Base-by-base conservation (phyloP, 2,888 invertebrate species). In the Lymantria monacha region DNA sequence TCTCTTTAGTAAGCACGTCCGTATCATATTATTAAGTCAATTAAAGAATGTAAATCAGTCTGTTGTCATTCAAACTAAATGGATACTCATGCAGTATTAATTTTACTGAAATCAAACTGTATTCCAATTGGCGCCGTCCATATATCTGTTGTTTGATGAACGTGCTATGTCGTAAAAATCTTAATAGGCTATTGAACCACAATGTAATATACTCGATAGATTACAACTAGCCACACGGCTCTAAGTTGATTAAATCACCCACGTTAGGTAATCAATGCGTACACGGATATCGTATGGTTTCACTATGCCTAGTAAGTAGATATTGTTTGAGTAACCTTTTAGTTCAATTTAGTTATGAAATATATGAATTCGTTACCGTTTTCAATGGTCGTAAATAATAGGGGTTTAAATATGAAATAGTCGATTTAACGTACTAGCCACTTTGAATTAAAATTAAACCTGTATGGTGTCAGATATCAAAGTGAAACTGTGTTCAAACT, bases 211-310 rank as follows among this genome's bases (percentile, higher is more conserved):
- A 52, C 55, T 70, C 60, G 50, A 22, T 22, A 22, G 47, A 68
- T 71, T 66, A 63, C 59, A 61, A 67, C 61, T 62, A 55, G 43
- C 65, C 57, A 54, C 57, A 54, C 60, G 64, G 37, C 46, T 76
- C 75, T 69, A 74, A 71, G 73, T 59, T 81, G 76, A 80, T 81
- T 79, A 76, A 78, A 74, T 63, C 54, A 58, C 49, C 47, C 44
- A 44, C 30, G 46, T 46, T 42, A 45, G 45, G 45, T 46, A 42
- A 42, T 9, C 42, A 36, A 30, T 46, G 44, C 41, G 42, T 44
- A 49, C 49, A 40, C 22, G 40, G 30, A 48, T 31, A 9, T 52
- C 48, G 33, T 53, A 48, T 46, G 52, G 52, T 45, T 53, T 48
- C 48, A 40, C 42, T 43, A 38, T 36, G 11, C 36, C 36, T 36